A percentile compares a stretch with the other conserved stretches of the same genome.
phyloP scores from a whole-genome alignment of 1,140 invertebrate species.

The Micrasema minimum region DNA sequence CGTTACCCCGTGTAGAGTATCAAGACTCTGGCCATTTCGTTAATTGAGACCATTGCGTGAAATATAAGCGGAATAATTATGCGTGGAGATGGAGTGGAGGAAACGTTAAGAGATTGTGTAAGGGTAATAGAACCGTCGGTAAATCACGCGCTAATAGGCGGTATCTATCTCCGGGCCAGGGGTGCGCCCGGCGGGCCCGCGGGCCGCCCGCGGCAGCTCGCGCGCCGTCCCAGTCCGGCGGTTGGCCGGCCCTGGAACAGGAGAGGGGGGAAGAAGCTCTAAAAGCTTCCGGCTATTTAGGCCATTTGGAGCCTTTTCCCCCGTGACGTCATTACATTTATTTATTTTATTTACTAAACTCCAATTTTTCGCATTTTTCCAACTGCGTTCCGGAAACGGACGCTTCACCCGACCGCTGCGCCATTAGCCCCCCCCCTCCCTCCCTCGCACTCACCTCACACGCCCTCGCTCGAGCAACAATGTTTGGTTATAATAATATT shows the following conservation, averaged over 20 bases:
- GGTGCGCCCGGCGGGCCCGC: background rate
- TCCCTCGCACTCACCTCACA: too few species aligned
- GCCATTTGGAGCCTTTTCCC: constrained; percentile 49
- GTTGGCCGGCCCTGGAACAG: background rate
- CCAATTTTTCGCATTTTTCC: constrained; percentile 53
- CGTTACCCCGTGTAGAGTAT: too few species aligned
- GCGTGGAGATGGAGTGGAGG: constrained; percentile 44
- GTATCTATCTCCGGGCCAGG: constrained; percentile 45
- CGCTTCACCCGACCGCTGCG: constrained; percentile 17
- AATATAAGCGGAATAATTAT: constrained; percentile 45
- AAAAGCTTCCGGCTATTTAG: constrained; percentile 54
- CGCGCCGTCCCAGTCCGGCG: background rate
- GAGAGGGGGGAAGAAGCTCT: constrained; percentile 20
- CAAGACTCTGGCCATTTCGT: constrained; percentile 6
- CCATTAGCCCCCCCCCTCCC: background rate
- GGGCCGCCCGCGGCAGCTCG: constrained; percentile 5
- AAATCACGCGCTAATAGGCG: constrained; percentile 53
- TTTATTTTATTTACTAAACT: constrained; percentile 49
- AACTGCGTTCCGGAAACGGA: constrained; percentile 42
- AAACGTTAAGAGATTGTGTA: constrained; percentile 39
- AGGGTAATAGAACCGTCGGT: constrained; percentile 43
- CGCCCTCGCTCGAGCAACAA: too few species aligned
- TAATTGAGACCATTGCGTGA: constrained; percentile 38
- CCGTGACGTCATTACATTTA: constrained; percentile 54
- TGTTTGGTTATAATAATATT: too few species aligned